A percentile compares a stretch with the other conserved stretches of the same genome.
phyloP scores from a whole-genome alignment of 2,797 vertebrate species.

The Diplodus puntazzo region DNA sequence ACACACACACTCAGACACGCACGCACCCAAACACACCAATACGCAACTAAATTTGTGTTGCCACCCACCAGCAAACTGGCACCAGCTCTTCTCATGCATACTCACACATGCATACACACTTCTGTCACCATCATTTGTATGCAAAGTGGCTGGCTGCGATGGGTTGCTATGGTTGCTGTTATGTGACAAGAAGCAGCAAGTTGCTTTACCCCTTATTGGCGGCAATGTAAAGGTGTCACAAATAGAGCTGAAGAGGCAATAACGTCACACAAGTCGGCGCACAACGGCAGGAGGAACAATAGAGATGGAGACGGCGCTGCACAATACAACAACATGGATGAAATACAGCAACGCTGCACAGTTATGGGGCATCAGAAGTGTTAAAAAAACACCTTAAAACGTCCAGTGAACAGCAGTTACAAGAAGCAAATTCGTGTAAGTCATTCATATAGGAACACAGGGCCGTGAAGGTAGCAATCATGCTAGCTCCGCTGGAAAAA shows the following conservation, averaged over 20 bases:
- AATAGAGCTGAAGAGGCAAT: slow-evolving; percentile 29
- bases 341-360: not conserved
- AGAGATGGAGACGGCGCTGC: not conserved
- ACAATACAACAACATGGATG: not conserved
- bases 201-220: slow-evolving; percentile 62
- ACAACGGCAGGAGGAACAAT: not conserved
- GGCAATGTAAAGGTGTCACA: slow-evolving; percentile 55
- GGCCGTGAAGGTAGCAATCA: slow-evolving; percentile 33
- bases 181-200: slow-evolving; percentile 72
- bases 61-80: slow-evolving; percentile 78
- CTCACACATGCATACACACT: slow-evolving; percentile 71
- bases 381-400: slow-evolving; percentile 23
- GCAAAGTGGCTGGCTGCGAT: slow-evolving; percentile 72
- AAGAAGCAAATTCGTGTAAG: slow-evolving; percentile 18
- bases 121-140: slow-evolving; percentile 78
- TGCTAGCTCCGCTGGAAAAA: slow-evolving; percentile 17
- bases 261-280: slow-evolving; percentile 21
- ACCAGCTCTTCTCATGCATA: slow-evolving; percentile 69
- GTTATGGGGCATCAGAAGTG: slow-evolving; percentile 16
- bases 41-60: slow-evolving; percentile 61
- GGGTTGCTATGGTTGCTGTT: slow-evolving; percentile 81
- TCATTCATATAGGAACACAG: slow-evolving; percentile 24
- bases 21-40: slow-evolving; percentile 25
- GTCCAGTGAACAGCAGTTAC: not conserved
- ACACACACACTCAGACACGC: not conserved